phyloP scores from a whole-genome alignment of 2,113 vertebrate genomes.

The Theristicus caerulescens region DNA sequence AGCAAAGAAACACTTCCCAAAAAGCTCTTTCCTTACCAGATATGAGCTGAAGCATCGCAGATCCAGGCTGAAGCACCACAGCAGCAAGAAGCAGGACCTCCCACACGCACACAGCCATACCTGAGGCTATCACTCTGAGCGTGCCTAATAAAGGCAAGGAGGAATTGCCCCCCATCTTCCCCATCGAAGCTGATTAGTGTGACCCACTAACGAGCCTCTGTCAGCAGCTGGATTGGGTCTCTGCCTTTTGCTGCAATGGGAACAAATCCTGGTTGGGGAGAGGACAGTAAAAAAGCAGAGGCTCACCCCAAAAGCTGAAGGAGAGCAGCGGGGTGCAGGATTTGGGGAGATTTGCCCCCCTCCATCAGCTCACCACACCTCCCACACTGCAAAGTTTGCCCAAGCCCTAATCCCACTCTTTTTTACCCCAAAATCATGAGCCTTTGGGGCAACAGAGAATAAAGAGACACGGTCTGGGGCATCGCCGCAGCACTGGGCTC shows the following conservation, averaged over 20 bases:
- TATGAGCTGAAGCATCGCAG: rapidly evolving
- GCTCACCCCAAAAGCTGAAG: not conserved
- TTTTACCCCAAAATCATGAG: not conserved
- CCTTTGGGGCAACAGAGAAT: not conserved
- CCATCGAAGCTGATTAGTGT: not conserved
- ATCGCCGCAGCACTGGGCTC: not conserved
- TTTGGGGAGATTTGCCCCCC: not conserved
- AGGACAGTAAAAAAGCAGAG: not conserved
- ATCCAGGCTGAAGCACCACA: not conserved
- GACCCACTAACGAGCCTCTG: not conserved
- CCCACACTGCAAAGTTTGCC: not conserved
- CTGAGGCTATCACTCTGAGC: not conserved
- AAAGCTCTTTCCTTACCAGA: not conserved
- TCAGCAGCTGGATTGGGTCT: not conserved
- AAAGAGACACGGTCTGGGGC: rapidly evolving
- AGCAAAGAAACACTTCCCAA: not conserved
- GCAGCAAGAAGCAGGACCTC: not conserved
- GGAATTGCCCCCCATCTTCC: not conserved
- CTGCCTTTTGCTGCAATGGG: not conserved
- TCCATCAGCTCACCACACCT: rapidly evolving
- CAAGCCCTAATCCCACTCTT: not conserved
- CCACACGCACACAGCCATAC: not conserved
- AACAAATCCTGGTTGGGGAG: rapidly evolving
- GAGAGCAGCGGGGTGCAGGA: not conserved
- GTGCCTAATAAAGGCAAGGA: not conserved